Evolutionary conservation across 2,888 invertebrate species (phyloP).

Genomic region (Lasioglossum oenotherae): DNA sequence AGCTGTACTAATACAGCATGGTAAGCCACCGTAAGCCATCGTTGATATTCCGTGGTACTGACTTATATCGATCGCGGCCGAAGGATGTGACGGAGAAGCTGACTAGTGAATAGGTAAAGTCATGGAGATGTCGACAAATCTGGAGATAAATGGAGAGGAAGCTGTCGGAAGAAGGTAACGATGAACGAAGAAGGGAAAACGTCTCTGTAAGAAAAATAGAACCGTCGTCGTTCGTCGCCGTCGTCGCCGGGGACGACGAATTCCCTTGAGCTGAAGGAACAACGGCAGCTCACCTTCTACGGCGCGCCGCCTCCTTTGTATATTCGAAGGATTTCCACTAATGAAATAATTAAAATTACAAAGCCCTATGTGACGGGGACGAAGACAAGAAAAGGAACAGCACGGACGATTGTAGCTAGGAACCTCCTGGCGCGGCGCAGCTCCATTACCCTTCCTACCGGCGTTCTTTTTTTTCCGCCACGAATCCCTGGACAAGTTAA

Average conservation of each 20-base stretch:
- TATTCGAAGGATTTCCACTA: constrained; percentile 72
- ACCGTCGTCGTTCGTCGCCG: constrained; percentile 35
- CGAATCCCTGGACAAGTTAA: constrained; percentile 40
- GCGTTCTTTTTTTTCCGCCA: constrained; percentile 30
- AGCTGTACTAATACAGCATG: neutral
- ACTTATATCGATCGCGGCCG: constrained; percentile 32
- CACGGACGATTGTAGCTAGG: constrained; percentile 22
- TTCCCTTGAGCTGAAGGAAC: constrained; percentile 63
- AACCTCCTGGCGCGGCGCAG: constrained; percentile 14
- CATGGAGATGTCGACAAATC: constrained; percentile 39
- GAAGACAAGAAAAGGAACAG: constrained; percentile 37
- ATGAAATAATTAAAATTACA: constrained; percentile 74
- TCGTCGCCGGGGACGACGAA: constrained; percentile 42
- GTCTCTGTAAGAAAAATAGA: constrained; percentile 62
- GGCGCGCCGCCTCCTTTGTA: constrained; percentile 66
- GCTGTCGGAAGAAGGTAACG: neutral
- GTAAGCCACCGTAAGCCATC: neutral
- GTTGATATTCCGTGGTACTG: constrained; percentile 8
- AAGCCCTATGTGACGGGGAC: constrained; percentile 58
- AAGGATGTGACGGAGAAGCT: constrained; percentile 5
- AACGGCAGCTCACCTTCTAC: constrained; percentile 49
- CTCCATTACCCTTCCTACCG: constrained; percentile 19
- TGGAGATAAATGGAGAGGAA: constrained; percentile 21
- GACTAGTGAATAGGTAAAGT: constrained; percentile 35
- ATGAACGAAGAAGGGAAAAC: constrained; percentile 17